Evolutionary conservation across 2,113 vertebrate genomes (phyloP), one percentile per base, ranked within the genome.

Genomic region (Coracopsis vasa): DNA sequence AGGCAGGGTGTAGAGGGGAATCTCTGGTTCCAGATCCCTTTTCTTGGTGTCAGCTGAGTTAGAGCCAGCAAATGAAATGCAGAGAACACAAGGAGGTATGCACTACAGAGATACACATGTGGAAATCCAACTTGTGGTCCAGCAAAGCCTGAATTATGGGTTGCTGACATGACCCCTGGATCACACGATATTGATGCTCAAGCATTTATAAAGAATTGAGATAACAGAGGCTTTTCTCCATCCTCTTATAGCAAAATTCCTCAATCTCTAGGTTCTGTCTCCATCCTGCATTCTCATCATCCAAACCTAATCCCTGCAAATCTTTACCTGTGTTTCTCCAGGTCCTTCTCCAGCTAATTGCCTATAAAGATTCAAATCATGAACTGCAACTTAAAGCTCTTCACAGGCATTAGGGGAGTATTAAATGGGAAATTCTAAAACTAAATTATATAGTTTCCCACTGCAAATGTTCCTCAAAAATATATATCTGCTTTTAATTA

Each of bases 401-500:
- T 95, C 94, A 97, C 86, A 88, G 95, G 92, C 94, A 86, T 97
- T 93, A 61, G 50, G 97, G 96, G 97, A 97, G 24, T 91, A 97
- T 97, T 97, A 96, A 97, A 96, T 84, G 85, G 80, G 95, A 96
- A 97, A 96, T 92, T 95, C 95, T 90, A 94, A 95, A 96, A 82
- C 87, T 92, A 90, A 96, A 92, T 95, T 95, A 96, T 19, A 86
- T 19, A 86, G 88, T 90, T 97, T 94, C 95, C 93, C 96, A 85
- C 86, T 85, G 94, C 80, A 97, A 97, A 78, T 47, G 69, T 62
- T 90, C 70, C 53, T 65, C 64, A 27, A 88, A 80, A 97, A 56
- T 13, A 65, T 27, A 64, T 2, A 47, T 72, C 93, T 97, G 96
- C 89, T 97, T 97, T 97, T 96, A 97, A 98, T 98, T 97, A 98